Base-by-base conservation (phyloP, 2,888 invertebrate species). In the Eudasyphora cyanicolor region DNA sequence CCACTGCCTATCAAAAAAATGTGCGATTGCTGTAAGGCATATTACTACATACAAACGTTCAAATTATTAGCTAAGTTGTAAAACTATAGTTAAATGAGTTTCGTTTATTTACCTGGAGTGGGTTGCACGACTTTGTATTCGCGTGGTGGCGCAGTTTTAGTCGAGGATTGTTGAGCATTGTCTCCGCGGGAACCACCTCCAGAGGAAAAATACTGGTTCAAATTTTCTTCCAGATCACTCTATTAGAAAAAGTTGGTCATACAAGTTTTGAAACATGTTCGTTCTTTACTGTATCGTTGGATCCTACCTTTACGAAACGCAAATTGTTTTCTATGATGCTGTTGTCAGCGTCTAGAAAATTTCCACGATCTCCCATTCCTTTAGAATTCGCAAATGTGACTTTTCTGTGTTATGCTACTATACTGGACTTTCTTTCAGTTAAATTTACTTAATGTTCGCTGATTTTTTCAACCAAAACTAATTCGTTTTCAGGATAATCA, bases 71-170 rank as follows among this genome's bases (percentile, higher is more conserved):
- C n/a, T n/a, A n/a, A n/a, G n/a, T n/a, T n/a, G n/a, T n/a, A n/a
- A n/a, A n/a, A n/a, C n/a, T n/a, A n/a, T n/a, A n/a, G n/a, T n/a
- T n/a, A n/a, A n/a, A n/a, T n/a, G n/a, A n/a, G n/a, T n/a, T n/a
- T n/a, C n/a, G n/a, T n/a, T n/a, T 7, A 86, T 87, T 92, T 93
- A 95, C 96, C 96, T 91, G 96, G 95, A 82, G 90, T 93, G 49
- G 96, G 96, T 90, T 94, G 95, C 1, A 96, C 94, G 79, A 95
- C 91, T 89, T 94, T 94, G 1, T 93, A 94, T 29, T 95, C 95
- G 45, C 90, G 89, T 73, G 89, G 90, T 27, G 90, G 89, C 54
- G 76, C 82, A 6, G 74, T 64, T n/a, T 75, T 71, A 27, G 8
- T 64, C 7, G 62, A 24, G 10, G 70, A n/a, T 17, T 76, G 42